Base-by-base conservation (phyloP, 2,888 invertebrate genomes). In the Thereva unica region DNA sequence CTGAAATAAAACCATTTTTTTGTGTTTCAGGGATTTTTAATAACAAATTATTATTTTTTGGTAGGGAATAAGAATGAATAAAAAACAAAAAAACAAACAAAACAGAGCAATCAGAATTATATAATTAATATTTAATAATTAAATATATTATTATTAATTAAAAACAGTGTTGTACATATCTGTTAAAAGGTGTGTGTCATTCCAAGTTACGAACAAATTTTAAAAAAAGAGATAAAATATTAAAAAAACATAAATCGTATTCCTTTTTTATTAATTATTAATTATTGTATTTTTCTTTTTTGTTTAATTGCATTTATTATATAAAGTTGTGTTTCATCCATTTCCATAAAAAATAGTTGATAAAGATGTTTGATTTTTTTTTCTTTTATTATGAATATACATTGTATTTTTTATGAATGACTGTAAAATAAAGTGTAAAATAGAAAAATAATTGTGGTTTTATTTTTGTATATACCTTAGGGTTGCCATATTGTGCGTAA, bases 101-200 rank as follows among this genome's bases (percentile, higher is more conserved):
- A 23, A 23, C 23, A 23, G 23, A 23, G 23, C 23, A 23, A 44
- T 44, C 8, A n/a, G n/a, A 35, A 9, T 52, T 6, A 23, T 9
- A 35, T n/a, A 8, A 6, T 53, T 35, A 38, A 10, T 3, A 53
- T 10, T 53, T 53, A 38, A 6, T 53, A n/a, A 10, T 12, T 53
- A n/a, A 38, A 38, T 37, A 37, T 52, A 10, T 35, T 35, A 52
- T 53, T 37, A 23, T 37, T 5, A 44, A 7, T 42, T 42, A 5
- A 57, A 59, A 47, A 59, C 10, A 59, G 23, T 47, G 23, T 6
- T 59, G 57, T 47, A 38, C 47, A 59, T 59, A 59, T 59, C 57
- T 47, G 38, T 12, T 37, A 37, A 35, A 12, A 37, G 12, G 38
- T 59, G 47, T 10, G 47, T 59, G 47, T 7, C 35, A 47, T 55